Conservation (phyloP, 1,140 invertebrate genomes). For the Aphaenogaster ashmeadi region DNA sequence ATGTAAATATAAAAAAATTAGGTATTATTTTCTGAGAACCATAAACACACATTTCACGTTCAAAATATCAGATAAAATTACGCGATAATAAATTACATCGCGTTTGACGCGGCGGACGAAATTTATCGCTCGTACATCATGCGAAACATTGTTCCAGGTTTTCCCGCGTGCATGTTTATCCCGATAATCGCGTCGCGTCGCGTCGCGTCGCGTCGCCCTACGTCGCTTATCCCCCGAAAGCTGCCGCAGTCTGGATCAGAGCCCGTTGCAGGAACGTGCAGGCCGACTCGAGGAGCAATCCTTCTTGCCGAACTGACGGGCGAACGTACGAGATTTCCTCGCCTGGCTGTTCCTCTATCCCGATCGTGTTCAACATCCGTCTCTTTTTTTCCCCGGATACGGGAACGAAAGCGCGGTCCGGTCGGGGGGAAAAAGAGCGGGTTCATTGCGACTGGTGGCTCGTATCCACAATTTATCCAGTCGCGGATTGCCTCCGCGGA, state of each 20-base stretch:
- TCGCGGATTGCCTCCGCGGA: slow-evolving; percentile 50
- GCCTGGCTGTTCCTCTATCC: slow-evolving; percentile 34
- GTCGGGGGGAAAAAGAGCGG: slow-evolving; percentile 4
- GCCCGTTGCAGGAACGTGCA: slow-evolving; percentile 30
- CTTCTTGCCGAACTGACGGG: slow-evolving; percentile 52
- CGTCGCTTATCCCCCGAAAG: slow-evolving; percentile 38
- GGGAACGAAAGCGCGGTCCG: slow-evolving; percentile 7
- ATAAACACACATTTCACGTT: background rate
- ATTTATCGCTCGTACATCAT: slow-evolving; percentile 33
- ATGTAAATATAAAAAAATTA: background rate
- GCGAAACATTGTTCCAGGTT: slow-evolving; percentile 32
- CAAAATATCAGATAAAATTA: slow-evolving; percentile 12
- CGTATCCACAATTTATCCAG: slow-evolving; percentile 50
- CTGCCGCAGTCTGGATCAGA: slow-evolving; percentile 57
- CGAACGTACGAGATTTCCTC: slow-evolving; percentile 49
- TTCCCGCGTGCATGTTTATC: slow-evolving; percentile 43
- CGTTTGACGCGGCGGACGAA: background rate
- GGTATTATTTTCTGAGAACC: background rate
- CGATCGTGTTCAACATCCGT: slow-evolving; percentile 53
- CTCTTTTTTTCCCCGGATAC: slow-evolving; percentile 13
- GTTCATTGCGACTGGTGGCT: slow-evolving; percentile 36
- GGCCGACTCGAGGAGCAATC: slow-evolving; percentile 41
- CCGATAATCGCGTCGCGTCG: slow-evolving; percentile 50
- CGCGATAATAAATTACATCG: slow-evolving; percentile 26
- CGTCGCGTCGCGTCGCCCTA: slow-evolving; percentile 2